These are phyloP conservation scores for Falco columbarius DNA, from an alignment of 2,797 vertebrate species.

Conservation along the genomic window DNA sequence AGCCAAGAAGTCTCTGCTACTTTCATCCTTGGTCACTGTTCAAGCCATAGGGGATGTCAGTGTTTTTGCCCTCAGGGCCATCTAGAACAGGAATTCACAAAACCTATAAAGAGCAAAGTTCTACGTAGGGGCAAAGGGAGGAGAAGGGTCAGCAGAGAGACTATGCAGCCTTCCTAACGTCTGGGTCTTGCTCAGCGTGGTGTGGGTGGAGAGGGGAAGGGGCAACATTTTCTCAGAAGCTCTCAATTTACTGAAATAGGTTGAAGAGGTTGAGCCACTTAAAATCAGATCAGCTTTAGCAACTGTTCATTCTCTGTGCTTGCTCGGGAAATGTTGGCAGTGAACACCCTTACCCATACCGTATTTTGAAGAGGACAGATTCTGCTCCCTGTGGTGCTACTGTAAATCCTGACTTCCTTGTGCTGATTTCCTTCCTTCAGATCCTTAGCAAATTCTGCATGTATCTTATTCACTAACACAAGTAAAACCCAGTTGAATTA, in stretches of 20 bases:
- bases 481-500: neutral
- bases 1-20: neutral
- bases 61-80: neutral
- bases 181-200: neutral
- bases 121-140: neutral
- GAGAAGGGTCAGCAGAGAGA: neutral
- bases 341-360: neutral
- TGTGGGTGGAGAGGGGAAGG: neutral
- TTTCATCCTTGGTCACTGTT: neutral
- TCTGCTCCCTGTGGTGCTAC: neutral
- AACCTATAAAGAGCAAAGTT: neutral
- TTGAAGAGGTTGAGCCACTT: conserved; percentile 34
- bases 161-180: neutral
- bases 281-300: conserved; percentile 37
- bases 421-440: neutral
- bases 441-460: neutral
- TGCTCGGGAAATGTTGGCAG: neutral
- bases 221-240: conserved; percentile 32
- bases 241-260: conserved; percentile 32
- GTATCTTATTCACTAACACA: neutral
- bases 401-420: neutral
- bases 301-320: neutral
- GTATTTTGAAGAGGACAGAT: neutral
- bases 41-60: rapidly evolving
- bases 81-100: neutral